These are phyloP conservation scores for Coreoperca whiteheadi DNA, from an alignment of 2,113 vertebrate genomes.

Conservation along the genomic window DNA sequence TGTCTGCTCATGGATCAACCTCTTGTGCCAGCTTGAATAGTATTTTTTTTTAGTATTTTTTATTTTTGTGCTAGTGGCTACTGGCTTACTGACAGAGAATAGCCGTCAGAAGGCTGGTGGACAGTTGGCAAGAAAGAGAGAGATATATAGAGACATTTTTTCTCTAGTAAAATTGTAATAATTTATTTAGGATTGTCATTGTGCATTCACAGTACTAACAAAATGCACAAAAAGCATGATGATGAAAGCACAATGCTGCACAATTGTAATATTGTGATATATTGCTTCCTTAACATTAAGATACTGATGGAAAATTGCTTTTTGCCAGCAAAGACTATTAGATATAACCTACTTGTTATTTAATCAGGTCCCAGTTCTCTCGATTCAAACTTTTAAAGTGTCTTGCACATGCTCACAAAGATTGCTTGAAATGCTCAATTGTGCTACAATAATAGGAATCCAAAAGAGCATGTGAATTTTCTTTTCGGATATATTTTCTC, in stretches of 20 bases:
- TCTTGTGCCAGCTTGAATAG: constrained; percentile 13
- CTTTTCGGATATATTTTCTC: constrained; percentile 36
- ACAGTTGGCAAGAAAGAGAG: not conserved
- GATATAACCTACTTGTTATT: constrained; percentile 24
- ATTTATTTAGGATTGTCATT: constrained; percentile 13
- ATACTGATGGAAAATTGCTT: constrained; percentile 11
- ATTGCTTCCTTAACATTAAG: not conserved
- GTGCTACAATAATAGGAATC: constrained; percentile 23
- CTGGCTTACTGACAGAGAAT: not conserved
- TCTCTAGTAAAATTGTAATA: not conserved
- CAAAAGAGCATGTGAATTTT: constrained; percentile 29
- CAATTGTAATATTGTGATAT: not conserved
- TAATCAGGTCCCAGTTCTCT: constrained; percentile 16
- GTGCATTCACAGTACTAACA: not conserved
- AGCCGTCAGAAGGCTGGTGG: not conserved
- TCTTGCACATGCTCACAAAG: constrained; percentile 29
- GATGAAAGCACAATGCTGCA: not conserved
- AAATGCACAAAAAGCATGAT: constrained; percentile 1
- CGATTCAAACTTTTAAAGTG: constrained; percentile 25
- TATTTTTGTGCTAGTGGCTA: not conserved
- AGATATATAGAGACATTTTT: not conserved
- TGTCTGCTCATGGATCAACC: not conserved
- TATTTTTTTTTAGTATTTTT: constrained; percentile 25
- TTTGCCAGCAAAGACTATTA: constrained; percentile 26
- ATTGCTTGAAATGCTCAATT: constrained; percentile 25